A percentile compares a stretch with the other conserved stretches of the same genome.
Conservation (phyloP, 2,113 vertebrate genomes). For the Anthoscopus minutus region DNA sequence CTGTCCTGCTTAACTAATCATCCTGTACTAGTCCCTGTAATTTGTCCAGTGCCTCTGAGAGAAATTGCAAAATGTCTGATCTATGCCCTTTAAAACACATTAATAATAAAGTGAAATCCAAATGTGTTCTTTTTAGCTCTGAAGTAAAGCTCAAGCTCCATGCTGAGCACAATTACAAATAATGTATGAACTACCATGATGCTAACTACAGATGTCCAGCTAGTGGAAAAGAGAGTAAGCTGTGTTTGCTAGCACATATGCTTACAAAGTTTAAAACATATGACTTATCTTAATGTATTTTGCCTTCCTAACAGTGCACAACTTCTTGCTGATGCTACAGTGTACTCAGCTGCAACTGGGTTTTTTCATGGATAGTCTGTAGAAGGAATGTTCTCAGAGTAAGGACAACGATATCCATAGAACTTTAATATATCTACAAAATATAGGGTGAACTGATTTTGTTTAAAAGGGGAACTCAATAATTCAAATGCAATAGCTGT, state of each 20-base stretch:
- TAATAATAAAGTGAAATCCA: background rate
- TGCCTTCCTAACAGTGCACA: background rate
- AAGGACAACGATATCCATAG: background rate
- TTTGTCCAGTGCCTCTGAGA: background rate
- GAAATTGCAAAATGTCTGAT: background rate
- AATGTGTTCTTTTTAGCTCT: background rate
- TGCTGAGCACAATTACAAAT: background rate
- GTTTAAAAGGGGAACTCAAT: background rate
- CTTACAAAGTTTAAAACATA: background rate
- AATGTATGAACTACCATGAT: background rate
- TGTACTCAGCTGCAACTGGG: background rate
- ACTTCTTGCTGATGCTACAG: background rate
- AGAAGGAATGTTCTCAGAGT: background rate
- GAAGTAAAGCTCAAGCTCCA: background rate
- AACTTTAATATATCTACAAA: background rate
- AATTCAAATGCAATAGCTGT: background rate
- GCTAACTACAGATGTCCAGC: background rate
- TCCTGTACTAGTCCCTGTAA: background rate
- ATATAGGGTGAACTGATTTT: background rate
- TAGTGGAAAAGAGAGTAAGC: background rate
- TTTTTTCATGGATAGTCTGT: background rate
- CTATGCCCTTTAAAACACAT: background rate
- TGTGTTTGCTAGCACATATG: background rate
- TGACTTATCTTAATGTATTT: background rate
- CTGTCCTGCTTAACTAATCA: slow-evolving; percentile 35